Base-by-base conservation (phyloP, 2,888 invertebrate genomes). In the Drosophila phalerata region DNA sequence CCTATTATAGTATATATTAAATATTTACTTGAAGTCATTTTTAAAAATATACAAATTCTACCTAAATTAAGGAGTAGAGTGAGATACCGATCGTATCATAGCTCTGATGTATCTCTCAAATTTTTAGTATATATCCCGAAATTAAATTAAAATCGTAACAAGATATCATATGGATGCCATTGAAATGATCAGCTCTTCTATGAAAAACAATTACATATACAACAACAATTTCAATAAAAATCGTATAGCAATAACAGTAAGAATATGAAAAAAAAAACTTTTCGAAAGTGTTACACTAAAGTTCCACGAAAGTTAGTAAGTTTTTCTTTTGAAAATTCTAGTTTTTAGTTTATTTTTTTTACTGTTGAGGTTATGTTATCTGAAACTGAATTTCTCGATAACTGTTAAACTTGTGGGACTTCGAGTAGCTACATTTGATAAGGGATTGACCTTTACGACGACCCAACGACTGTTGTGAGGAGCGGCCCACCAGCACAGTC, bases 351-450 rank as follows among this genome's bases (percentile, higher is more conserved):
- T 17, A 6, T 17, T 34, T 22, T 37, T 51, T 10, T n/a, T 9
- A 37, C 9, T 5, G 10, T 32, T 43, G 15, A 34, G 55, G 55
- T 43, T 56, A 56, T 34, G 34, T 43, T 19, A 19, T 19, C 5
- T 9, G 40, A 40, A 53, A 28, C 13, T n/a, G 1, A 40, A 8
- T 32, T 34, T 49, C 9, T 13, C 30, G 19, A 19, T 30, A 53
- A 17, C 28, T 17, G 17, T 17, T n/a, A 42, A 53, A 9, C 19
- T 32, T 30, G 3, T 10, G 13, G 11, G 22, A 15, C 25, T 60
- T 69, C 60, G 43, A 47, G 19, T 40, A 40, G 30, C 13, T 69
- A 60, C 43, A 45, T 9, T 9, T 38, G 69, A 74, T 74, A 51
- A 63, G 48, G 1, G 19, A 11, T 28, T 57, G 62, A n/a, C 19